Percentiles rank a stretch among this genome's conserved stretches.
phyloP scores from a whole-genome alignment of 2,888 invertebrate species.

The Pogonocherus hispidulus region DNA sequence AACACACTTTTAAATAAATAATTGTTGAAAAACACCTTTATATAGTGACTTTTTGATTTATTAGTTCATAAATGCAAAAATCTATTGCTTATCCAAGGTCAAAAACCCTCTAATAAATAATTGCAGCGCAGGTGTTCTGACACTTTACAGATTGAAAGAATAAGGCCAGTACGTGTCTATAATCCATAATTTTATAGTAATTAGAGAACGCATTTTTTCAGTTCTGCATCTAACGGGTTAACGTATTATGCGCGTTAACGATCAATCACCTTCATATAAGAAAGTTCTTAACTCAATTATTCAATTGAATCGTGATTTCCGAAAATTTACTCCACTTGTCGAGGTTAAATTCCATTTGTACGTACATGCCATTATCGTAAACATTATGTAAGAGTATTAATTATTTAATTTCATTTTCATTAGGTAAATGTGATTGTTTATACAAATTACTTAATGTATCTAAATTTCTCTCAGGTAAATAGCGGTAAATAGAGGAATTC shows the following conservation, averaged over 20 bases:
- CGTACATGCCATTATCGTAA: background rate
- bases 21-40: background rate
- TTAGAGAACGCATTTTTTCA: slow-evolving; percentile 55
- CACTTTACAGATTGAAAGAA: slow-evolving; percentile 51
- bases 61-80: background rate
- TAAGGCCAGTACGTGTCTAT: slow-evolving; percentile 57
- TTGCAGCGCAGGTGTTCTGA: slow-evolving; percentile 53
- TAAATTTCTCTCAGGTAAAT: too few relatives aligned
- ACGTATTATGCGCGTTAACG: slow-evolving; percentile 51
- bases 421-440: too few relatives aligned
- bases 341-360: slow-evolving; percentile 31
- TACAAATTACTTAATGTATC: too few relatives aligned
- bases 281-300: slow-evolving; percentile 44
- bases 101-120: slow-evolving; percentile 21
- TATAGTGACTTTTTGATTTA: background rate
- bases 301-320: slow-evolving; percentile 49
- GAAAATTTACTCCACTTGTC: slow-evolving; percentile 45
- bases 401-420: background rate
- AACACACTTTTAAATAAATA: background rate
- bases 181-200: slow-evolving; percentile 58
- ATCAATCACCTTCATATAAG: slow-evolving; percentile 54
- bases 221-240: slow-evolving; percentile 50
- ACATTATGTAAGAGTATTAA: background rate
- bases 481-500: too few relatives aligned
- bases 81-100: slow-evolving; percentile 15